These are phyloP conservation scores for Mustela erminea DNA, from an alignment of 2,797 vertebrate species.

Conservation along the genomic window DNA sequence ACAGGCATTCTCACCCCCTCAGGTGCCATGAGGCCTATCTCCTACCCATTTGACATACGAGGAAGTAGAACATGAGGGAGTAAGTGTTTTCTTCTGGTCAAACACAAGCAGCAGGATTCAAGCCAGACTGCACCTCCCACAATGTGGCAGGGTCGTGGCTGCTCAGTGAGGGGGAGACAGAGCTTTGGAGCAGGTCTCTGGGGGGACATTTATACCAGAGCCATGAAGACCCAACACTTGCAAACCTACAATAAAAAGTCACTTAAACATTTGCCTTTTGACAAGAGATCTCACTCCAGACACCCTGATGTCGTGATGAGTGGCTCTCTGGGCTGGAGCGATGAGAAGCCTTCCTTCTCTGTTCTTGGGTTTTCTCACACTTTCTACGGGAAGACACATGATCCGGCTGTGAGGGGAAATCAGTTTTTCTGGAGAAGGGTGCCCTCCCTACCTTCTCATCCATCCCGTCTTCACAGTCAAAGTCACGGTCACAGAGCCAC, in stretches of 20 bases:
- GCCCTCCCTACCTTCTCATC: conserved; percentile 91
- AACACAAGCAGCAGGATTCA: not conserved
- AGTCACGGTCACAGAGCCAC: conserved; percentile 94
- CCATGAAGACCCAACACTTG: not conserved
- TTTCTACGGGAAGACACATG: not conserved
- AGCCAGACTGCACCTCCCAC: not conserved
- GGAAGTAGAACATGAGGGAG: not conserved
- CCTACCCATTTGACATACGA: not conserved
- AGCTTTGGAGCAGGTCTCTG: not conserved
- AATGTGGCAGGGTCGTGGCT: not conserved
- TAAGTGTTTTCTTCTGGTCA: not conserved
- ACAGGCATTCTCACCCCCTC: not conserved
- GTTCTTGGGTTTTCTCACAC: not conserved
- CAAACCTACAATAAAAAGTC: not conserved
- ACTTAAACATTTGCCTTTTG: not conserved
- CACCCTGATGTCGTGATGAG: not conserved
- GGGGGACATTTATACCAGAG: not conserved
- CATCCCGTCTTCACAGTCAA: conserved; percentile 92
- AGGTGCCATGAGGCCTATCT: not conserved
- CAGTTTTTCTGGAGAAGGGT: not conserved
- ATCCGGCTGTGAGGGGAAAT: not conserved
- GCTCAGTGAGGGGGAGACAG: not conserved
- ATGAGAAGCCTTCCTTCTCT: not conserved
- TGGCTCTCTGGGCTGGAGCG: not conserved
- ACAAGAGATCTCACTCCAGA: not conserved